These are phyloP conservation scores for Scaptomyza cyrtandrae DNA, from an alignment of 2,888 invertebrate genomes.

Conservation along the genomic window DNA sequence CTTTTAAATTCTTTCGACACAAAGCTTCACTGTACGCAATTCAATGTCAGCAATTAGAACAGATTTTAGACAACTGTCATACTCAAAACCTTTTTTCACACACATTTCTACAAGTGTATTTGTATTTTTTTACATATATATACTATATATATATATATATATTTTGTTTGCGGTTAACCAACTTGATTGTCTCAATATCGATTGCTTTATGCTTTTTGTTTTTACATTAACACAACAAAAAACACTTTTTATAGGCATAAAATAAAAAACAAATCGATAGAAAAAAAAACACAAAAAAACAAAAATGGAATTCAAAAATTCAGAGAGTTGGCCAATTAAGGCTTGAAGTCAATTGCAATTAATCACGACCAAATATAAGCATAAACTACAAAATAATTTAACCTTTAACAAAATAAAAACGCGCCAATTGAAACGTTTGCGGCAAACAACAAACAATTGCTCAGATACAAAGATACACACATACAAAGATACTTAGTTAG, in stretches of 20 bases:
- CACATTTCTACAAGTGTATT: slow-evolving; percentile 5
- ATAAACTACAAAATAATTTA: slow-evolving; percentile 76
- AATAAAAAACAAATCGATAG: neutral
- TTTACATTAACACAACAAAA: slow-evolving; percentile 26
- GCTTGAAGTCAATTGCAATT: slow-evolving; percentile 68
- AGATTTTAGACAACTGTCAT: slow-evolving; percentile 70
- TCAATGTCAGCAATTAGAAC: slow-evolving; percentile 48
- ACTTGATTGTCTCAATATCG: slow-evolving; percentile 33
- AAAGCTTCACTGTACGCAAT: neutral
- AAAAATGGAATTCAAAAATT: slow-evolving; percentile 39
- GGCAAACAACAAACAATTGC: slow-evolving; percentile 39
- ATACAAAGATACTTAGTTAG: slow-evolving; percentile 16
- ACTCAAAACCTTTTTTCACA: slow-evolving; percentile 20
- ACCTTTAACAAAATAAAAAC: slow-evolving; percentile 58
- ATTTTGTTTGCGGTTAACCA: slow-evolving; percentile 39
- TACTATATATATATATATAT: too few species aligned
- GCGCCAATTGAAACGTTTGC: slow-evolving; percentile 69
- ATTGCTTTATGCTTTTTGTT: slow-evolving; percentile 12
- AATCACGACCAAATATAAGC: slow-evolving; percentile 77
- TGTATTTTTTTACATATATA: slow-evolving; percentile 6
- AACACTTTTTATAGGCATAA: slow-evolving; percentile 37
- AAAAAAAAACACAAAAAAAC: neutral
- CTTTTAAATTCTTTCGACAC: neutral
- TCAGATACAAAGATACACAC: slow-evolving; percentile 19
- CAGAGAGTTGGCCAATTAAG: slow-evolving; percentile 64